Percentiles rank a stretch among this genome's conserved stretches.
These are phyloP conservation scores for Haliclystus octoradiatus DNA, from an alignment of 30 jellyfish, hydroid and myxozoan genomes.

Conservation along the genomic window DNA sequence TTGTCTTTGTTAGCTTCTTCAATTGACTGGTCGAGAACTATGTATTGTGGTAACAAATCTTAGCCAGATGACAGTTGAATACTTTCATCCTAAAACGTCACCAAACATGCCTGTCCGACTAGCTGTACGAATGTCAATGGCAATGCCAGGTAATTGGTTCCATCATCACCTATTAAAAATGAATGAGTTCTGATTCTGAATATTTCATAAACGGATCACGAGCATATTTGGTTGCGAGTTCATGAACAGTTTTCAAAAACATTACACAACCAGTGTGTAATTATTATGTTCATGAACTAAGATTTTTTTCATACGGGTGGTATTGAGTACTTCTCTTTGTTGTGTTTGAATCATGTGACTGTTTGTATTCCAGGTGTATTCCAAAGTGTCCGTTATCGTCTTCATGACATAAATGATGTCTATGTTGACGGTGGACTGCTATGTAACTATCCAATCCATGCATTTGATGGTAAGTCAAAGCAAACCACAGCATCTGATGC, in stretches of 20 bases:
- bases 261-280: no score
- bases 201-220: no score
- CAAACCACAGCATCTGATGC: no score
- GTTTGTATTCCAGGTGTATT: constrained; percentile 58
- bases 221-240: no score
- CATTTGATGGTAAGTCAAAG: constrained; percentile 81
- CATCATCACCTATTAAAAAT: no score
- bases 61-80: constrained; percentile 90
- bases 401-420: constrained; percentile 52
- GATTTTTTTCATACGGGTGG: no score
- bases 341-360: not conserved
- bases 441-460: constrained; percentile 94
- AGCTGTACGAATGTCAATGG: constrained; percentile 96
- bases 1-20: constrained; percentile 35
- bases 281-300: no score
- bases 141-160: constrained; percentile 97
- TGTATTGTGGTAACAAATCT: constrained; percentile 91
- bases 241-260: no score
- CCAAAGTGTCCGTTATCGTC: constrained; percentile 76
- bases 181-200: no score
- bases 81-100: constrained; percentile 91
- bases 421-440: constrained; percentile 93
- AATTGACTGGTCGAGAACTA: constrained; percentile 72
- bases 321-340: no score
- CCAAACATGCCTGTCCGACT: constrained; percentile 88